Base-by-base conservation (phyloP, 2,888 invertebrate genomes). In the Caenorhabditis sp. region DNA sequence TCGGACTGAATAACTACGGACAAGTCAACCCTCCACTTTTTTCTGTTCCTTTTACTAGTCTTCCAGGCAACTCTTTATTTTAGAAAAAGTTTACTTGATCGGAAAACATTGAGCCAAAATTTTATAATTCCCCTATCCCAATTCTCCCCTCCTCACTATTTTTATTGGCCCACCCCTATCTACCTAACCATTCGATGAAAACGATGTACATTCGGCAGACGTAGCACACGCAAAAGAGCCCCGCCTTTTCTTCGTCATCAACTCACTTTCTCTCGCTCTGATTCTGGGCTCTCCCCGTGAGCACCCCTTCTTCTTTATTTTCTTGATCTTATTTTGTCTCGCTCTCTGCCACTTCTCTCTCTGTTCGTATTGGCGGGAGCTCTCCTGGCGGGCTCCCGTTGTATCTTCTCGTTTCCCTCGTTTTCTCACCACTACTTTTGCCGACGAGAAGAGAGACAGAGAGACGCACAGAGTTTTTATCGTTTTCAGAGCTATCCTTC, bases 401-500 rank as follows among this genome's bases (percentile, higher is more conserved):
- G 61, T 73, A 73, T 68, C 49, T 51, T 58, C 59, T 51, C 59
- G n/a, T 56, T 35, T 47, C 44, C 35, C 31, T 54, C 35, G 59
- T 51, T 47, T 49, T 63, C 63, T 35, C 73, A 68, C 76, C 68
- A 76, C 68, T 68, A 61, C 51, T 75, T 38, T 26, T 38, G 31
- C 22, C 8, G 16, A 22, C 31, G 35, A 12, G 35, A 24, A 59
- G 70, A 68, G 31, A 69, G 44, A 58, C 16, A 70, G 44, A 70
- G 58, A 31, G 26, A 76, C n/a, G n/a, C n/a, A n/a, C 19, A 44
- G 47, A 26, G 64, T 70, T 66, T 77, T 63, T 72, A 63, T 79
- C 80, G 63, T 85, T 73, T 85, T 85, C 73, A 81, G 81, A 47
- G 47, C 47, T 61, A 74, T 80, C 74, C 74, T 73, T 64, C 58